Percentiles rank a stretch among this genome's conserved stretches.
Conservation (phyloP, 2,888 invertebrate species). For the Melangyna quadrimaculata region DNA sequence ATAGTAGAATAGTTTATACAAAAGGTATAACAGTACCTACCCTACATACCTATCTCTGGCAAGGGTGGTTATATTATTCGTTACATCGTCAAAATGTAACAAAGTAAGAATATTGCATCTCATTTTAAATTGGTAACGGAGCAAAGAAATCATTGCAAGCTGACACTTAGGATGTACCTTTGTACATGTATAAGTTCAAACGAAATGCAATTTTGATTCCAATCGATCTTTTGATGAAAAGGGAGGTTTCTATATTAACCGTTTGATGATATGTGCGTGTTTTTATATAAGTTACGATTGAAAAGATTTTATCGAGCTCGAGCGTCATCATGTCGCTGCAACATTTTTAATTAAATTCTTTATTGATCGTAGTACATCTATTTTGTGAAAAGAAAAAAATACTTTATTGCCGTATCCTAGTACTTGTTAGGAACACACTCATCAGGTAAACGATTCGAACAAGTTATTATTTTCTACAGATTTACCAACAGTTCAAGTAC, state of each 20-base stretch:
- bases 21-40: not conserved
- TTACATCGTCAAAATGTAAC: not conserved
- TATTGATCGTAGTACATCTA: too few relatives aligned
- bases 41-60: not conserved
- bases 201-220: constrained; percentile 51
- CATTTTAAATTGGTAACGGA: constrained; percentile 24
- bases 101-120: constrained; percentile 10
- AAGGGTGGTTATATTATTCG: not conserved
- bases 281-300: too few relatives aligned
- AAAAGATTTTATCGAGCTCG: not conserved
- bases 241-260: not conserved
- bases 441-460: too few relatives aligned
- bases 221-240: not conserved
- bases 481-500: too few relatives aligned
- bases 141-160: constrained; percentile 31
- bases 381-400: not conserved
- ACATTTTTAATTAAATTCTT: not conserved
- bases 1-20: not conserved
- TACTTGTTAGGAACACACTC: too few relatives aligned
- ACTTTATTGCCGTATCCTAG: too few relatives aligned
- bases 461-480: too few relatives aligned
- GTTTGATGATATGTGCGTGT: not conserved
- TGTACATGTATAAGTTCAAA: constrained; percentile 32
- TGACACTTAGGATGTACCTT: constrained; percentile 20
- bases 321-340: not conserved